These are phyloP conservation scores for Embidobia sp. DNA, from an alignment of 2,888 invertebrate species.

Conservation along the genomic window DNA sequence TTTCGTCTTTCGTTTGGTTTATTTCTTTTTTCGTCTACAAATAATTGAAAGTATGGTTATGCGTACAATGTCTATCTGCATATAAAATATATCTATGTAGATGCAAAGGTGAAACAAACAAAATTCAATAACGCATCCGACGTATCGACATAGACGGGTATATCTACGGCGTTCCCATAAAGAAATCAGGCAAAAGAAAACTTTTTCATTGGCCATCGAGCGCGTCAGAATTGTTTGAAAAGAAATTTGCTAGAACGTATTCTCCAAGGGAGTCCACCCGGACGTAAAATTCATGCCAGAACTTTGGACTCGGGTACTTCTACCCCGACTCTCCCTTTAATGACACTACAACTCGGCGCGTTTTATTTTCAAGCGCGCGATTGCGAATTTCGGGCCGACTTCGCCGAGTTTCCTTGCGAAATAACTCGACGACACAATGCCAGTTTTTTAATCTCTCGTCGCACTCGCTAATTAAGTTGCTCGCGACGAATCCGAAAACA, in stretches of 20 bases:
- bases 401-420: too few relatives aligned
- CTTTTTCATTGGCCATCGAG: constrained; percentile 59
- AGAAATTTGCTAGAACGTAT: constrained; percentile 58
- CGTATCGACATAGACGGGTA: constrained; percentile 45
- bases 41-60: constrained; percentile 22
- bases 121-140: constrained; percentile 53
- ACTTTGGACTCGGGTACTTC: constrained; percentile 46
- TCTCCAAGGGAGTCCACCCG: constrained; percentile 54
- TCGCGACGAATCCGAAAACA: too few relatives aligned
- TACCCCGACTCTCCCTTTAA: constrained; percentile 43
- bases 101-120: constrained; percentile 28
- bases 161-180: constrained; percentile 48
- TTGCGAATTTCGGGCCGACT: constrained; percentile 32
- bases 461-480: too few relatives aligned
- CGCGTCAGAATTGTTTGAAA: constrained; percentile 60
- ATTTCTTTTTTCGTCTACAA: too few relatives aligned
- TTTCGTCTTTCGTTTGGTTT: background rate
- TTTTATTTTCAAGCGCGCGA: constrained; percentile 41
- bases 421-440: too few relatives aligned
- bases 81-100: constrained; percentile 9
- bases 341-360: constrained; percentile 46
- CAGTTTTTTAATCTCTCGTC: too few relatives aligned
- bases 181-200: constrained; percentile 56
- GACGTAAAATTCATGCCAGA: constrained; percentile 57
- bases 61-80: background rate